Evolutionary conservation across 2,888 invertebrate genomes (phyloP).

Genomic region (Eurytoma adleriae): DNA sequence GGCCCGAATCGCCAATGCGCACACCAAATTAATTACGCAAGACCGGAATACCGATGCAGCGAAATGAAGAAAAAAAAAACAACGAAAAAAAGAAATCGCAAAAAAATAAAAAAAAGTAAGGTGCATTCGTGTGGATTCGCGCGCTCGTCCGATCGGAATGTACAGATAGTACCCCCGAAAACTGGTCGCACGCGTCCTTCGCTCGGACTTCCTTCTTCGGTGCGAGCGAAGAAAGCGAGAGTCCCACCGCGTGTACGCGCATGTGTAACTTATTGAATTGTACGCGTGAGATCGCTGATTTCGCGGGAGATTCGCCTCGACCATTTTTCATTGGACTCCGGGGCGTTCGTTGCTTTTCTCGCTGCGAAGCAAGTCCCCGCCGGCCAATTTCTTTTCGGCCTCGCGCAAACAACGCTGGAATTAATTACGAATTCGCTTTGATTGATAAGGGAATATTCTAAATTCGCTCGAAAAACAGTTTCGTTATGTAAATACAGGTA

Average conservation of each 20-base stretch:
- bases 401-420: too few species aligned
- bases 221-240: slow-evolving; percentile 32
- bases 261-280: slow-evolving; percentile 8
- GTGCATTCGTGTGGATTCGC: slow-evolving; percentile 58
- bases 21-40: slow-evolving; percentile 34
- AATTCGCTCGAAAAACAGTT: too few species aligned
- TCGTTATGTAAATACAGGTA: too few species aligned
- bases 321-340: too few species aligned
- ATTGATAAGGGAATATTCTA: too few species aligned
- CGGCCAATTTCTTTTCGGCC: too few species aligned
- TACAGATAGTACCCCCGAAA: slow-evolving; percentile 39
- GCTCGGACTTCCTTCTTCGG: slow-evolving; percentile 22
- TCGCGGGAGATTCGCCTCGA: slow-evolving; percentile 1
- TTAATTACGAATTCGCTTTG: too few species aligned
- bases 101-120: slow-evolving; percentile 10
- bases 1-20: not conserved
- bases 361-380: too few species aligned
- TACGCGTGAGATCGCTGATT: not conserved
- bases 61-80: not conserved
- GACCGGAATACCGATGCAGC: not conserved
- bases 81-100: not conserved
- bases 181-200: slow-evolving; percentile 44
- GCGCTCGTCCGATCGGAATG: slow-evolving; percentile 60
- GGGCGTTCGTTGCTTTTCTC: too few species aligned
- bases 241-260: not conserved